phyloP scores from a whole-genome alignment of 2,888 invertebrate genomes.

The Amaurobius ferox region DNA sequence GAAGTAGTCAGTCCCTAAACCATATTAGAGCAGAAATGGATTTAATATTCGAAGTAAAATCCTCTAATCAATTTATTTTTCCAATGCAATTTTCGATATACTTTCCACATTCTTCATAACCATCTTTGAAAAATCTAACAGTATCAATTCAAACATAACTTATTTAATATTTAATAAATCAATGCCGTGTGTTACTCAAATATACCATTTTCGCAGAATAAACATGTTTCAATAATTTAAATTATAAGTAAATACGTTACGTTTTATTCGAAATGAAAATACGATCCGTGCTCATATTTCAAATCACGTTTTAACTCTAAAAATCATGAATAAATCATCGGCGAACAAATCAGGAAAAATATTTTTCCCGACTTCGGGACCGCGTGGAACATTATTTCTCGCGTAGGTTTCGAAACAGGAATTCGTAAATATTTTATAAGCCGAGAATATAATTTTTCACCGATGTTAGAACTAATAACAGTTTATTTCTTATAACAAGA shows the following conservation, averaged over 20 bases:
- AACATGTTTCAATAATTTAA: constrained; percentile 9
- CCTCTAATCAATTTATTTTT: no score
- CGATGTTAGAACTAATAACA: background rate
- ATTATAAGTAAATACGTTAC: constrained; percentile 7
- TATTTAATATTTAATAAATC: background rate
- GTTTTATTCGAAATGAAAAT: constrained; percentile 8
- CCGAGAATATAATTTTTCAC: background rate
- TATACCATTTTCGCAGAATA: background rate
- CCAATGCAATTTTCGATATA: no score
- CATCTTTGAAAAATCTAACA: no score
- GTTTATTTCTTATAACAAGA: background rate
- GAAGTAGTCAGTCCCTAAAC: no score
- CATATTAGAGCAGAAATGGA: no score
- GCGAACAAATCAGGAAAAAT: background rate
- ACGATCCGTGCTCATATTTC: background rate
- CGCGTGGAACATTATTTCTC: background rate
- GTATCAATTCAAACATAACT: no score
- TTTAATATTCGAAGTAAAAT: no score
- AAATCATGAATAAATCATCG: constrained; percentile 12
- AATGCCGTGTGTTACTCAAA: background rate
- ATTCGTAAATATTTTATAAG: constrained; percentile 8
- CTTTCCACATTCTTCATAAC: no score
- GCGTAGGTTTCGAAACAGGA: background rate
- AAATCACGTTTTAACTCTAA: background rate
- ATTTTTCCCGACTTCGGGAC: background rate